A percentile compares a stretch with the other conserved stretches of the same genome.
Conservation (phyloP, 37 sponge, comb jelly and placozoan genomes). For the Ianthella basta region DNA sequence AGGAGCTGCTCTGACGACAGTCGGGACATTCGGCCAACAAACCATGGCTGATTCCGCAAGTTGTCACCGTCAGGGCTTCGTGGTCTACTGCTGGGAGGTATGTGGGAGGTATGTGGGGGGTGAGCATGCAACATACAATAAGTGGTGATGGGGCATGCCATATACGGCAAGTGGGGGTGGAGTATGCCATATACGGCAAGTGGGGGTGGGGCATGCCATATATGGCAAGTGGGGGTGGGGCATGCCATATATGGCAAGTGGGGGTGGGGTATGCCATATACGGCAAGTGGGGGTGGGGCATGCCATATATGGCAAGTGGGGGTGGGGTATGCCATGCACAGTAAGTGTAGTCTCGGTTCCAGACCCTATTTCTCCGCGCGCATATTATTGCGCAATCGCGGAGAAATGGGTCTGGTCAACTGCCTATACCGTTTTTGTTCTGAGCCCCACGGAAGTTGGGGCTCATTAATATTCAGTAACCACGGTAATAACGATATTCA, state of each 20-base stretch:
- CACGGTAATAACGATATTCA: too few relatives aligned
- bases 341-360: too few relatives aligned
- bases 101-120: neutral
- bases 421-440: too few relatives aligned
- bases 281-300: neutral
- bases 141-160: neutral
- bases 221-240: neutral
- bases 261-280: neutral
- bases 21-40: slow-evolving; percentile 78
- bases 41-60: slow-evolving; percentile 53
- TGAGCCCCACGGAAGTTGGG: too few relatives aligned
- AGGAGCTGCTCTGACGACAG: slow-evolving; percentile 79
- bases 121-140: neutral
- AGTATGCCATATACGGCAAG: too few relatives aligned
- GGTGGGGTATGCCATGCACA: neutral
- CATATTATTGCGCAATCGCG: too few relatives aligned
- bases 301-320: neutral
- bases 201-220: neutral
- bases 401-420: too few relatives aligned
- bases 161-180: too few relatives aligned
- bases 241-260: neutral
- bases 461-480: too few relatives aligned
- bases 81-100: neutral
- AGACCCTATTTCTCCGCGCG: too few relatives aligned
- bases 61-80: neutral